phyloP scores from a whole-genome alignment of 2,888 invertebrate genomes.

The Bursaphelenchus okinawaensis region DNA sequence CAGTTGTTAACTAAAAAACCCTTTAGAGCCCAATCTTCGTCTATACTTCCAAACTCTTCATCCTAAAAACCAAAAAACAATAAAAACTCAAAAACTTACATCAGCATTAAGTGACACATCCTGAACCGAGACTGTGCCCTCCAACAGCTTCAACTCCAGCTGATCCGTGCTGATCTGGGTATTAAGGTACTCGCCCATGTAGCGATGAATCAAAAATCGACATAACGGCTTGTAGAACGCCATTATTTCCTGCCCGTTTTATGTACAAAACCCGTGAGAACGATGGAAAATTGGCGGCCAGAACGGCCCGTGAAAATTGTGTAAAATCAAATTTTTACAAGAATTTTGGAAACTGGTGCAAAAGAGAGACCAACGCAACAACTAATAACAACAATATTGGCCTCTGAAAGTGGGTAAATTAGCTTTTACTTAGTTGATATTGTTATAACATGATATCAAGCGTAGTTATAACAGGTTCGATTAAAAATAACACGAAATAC shows the following conservation, averaged over 20 bases:
- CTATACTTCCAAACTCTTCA: not conserved
- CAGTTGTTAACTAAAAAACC: too few relatives aligned
- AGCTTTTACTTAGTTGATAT: not conserved
- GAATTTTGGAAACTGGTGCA: not conserved
- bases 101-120: slow-evolving; percentile 24
- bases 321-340: not conserved
- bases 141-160: slow-evolving; percentile 26
- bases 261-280: not conserved
- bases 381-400: not conserved
- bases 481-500: too few relatives aligned
- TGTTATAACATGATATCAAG: not conserved
- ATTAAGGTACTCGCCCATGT: slow-evolving; percentile 34
- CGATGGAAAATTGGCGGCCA: not conserved
- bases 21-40: too few relatives aligned
- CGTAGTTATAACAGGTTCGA: too few relatives aligned
- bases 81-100: slow-evolving; percentile 2
- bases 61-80: not conserved
- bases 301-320: not conserved
- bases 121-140: slow-evolving; percentile 29
- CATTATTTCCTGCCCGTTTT: too few relatives aligned
- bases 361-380: not conserved
- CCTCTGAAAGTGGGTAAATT: not conserved
- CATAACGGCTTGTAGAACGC: slow-evolving; percentile 23
- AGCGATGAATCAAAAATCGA: slow-evolving; percentile 31
- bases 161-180: slow-evolving; percentile 31